Evolutionary conservation across 2,888 invertebrate genomes (phyloP).

Genomic region (Rhamphomyia laevipes): DNA sequence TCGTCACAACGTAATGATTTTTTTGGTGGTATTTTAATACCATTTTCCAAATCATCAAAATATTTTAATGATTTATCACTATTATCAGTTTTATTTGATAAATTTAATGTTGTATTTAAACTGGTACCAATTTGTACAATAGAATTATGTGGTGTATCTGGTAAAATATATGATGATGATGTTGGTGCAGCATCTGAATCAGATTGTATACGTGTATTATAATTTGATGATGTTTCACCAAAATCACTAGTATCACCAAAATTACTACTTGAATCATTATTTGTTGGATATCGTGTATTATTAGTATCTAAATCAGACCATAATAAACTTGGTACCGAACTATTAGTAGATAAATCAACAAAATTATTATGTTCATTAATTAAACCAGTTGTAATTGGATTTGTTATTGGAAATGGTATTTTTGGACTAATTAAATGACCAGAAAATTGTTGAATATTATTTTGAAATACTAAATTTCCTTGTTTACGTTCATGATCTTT

Average conservation of each 20-base stretch:
- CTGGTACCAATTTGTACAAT: constrained; percentile 43
- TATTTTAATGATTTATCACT: constrained; percentile 29
- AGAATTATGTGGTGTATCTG: constrained; percentile 53
- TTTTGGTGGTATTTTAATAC: constrained; percentile 34
- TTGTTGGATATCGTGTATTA: constrained; percentile 3
- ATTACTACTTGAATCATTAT: constrained; percentile 9
- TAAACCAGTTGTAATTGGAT: not conserved
- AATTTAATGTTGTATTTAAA: constrained; percentile 1
- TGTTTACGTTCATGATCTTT: constrained; percentile 47
- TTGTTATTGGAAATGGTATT: constrained; percentile 20
- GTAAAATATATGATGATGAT: constrained; percentile 24
- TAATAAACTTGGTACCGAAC: constrained; percentile 32
- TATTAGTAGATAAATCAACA: constrained; percentile 24
- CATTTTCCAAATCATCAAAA: constrained; percentile 35
- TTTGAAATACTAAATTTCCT: constrained; percentile 47
- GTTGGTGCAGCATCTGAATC: constrained; percentile 7
- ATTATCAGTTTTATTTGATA: constrained; percentile 17
- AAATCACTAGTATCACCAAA: constrained; percentile 11
- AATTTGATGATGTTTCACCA: constrained; percentile 5
- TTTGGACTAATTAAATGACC: constrained; percentile 39
- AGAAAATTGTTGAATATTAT: constrained; percentile 49
- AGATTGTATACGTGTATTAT: constrained; percentile 8
- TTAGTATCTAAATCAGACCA: constrained; percentile 31
- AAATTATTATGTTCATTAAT: not conserved
- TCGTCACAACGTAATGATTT: constrained; percentile 42